Evolutionary conservation across 2,113 vertebrate species (phyloP).

Genomic region (Pelecanus crispus): DNA sequence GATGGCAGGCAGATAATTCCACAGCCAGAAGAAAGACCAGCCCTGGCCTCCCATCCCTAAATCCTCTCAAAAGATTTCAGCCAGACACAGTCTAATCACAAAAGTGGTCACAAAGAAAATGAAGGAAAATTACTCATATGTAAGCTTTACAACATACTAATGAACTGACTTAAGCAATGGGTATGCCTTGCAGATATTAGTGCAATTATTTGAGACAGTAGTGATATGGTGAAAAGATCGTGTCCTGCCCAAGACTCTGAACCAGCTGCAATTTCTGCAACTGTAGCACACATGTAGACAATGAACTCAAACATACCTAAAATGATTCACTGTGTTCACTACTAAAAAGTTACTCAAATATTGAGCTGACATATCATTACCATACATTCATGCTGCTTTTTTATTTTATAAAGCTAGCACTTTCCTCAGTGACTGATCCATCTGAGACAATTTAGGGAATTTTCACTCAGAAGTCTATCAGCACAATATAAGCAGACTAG

Average conservation of each 20-base stretch:
- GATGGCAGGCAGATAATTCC: constrained; percentile 19
- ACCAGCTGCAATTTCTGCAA: neutral
- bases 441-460: neutral
- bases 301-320: neutral
- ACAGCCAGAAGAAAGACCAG: neutral
- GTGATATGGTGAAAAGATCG: neutral
- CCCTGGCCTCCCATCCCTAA: neutral
- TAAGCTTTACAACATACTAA: neutral
- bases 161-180: neutral
- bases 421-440: neutral
- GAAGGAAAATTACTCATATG: neutral
- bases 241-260: neutral
- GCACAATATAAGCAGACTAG: neutral
- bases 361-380: neutral
- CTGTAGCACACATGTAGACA: neutral
- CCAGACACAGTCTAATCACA: neutral
- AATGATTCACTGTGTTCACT: neutral
- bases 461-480: neutral
- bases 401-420: neutral
- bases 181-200: neutral
- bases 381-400: neutral
- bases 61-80: constrained; percentile 8
- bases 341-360: neutral
- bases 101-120: neutral
- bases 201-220: neutral